phyloP scores from a whole-genome alignment of 1,140 invertebrate species.

The Orchesella cincta region DNA sequence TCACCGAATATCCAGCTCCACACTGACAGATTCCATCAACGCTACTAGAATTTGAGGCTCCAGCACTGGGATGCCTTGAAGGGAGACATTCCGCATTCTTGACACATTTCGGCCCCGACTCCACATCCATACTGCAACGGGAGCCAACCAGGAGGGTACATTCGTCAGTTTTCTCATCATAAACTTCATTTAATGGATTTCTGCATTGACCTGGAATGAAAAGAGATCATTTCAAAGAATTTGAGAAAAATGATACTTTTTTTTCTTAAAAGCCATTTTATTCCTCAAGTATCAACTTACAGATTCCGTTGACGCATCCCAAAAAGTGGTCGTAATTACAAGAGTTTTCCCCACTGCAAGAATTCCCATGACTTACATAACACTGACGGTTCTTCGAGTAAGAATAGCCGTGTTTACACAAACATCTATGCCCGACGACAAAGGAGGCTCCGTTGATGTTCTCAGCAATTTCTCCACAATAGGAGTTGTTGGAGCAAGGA shows the following conservation, averaged over 20 bases:
- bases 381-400: slow-evolving; percentile 13
- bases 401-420: slow-evolving; percentile 28
- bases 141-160: slow-evolving; percentile 32
- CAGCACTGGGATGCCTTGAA: neutral
- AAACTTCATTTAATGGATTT: slow-evolving; percentile 25
- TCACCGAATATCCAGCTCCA: neutral
- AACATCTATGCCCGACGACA: slow-evolving; percentile 38
- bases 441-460: slow-evolving; percentile 36
- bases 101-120: slow-evolving; percentile 26
- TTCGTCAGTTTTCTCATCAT: slow-evolving; percentile 19
- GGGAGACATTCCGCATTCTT: slow-evolving; percentile 31
- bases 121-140: neutral
- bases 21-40: slow-evolving; percentile 27
- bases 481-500: slow-evolving; percentile 23
- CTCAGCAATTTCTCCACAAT: slow-evolving; percentile 36
- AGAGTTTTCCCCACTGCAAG: neutral
- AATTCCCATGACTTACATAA: neutral
- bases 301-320: slow-evolving; percentile 34
- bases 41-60: neutral
- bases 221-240: neutral
- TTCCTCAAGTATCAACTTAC: slow-evolving; percentile 32
- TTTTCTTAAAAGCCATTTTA: no score
- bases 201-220: slow-evolving; percentile 39
- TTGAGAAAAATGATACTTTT: neutral
- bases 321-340: slow-evolving; percentile 39